phyloP scores from a whole-genome alignment of 1,140 invertebrate genomes.

The Drosophila chauvacae region DNA sequence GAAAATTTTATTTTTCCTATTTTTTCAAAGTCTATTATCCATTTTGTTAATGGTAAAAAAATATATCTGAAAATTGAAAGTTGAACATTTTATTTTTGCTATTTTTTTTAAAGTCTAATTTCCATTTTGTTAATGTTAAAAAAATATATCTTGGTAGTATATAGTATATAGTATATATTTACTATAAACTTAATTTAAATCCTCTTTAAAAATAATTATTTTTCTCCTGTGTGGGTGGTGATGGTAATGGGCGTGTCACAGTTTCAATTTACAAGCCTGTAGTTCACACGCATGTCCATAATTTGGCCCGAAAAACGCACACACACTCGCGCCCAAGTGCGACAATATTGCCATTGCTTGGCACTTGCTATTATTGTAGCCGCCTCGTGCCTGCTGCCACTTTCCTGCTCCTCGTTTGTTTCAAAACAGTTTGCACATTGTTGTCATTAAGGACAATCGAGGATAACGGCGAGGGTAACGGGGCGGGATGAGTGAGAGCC shows the following conservation, averaged over 20 bases:
- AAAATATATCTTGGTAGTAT: background rate
- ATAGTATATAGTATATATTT: too few relatives aligned
- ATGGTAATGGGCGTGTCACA: conserved; percentile 63
- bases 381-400: conserved; percentile 15
- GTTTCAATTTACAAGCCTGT: conserved; percentile 78
- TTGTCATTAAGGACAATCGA: conserved; percentile 59
- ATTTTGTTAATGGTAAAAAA: too few relatives aligned
- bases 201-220: background rate
- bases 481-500: background rate
- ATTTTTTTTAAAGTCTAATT: too few relatives aligned
- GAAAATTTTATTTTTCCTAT: too few relatives aligned
- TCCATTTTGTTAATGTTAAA: background rate
- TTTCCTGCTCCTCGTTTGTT: conserved; percentile 49
- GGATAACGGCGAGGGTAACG: conserved; percentile 13
- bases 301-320: conserved; percentile 45
- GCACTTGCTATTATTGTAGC: conserved; percentile 25
- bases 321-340: conserved; percentile 12
- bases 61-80: too few relatives aligned
- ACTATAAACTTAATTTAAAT: background rate
- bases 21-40: too few relatives aligned
- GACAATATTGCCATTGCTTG: conserved; percentile 54
- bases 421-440: conserved; percentile 78
- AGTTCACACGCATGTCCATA: conserved; percentile 76
- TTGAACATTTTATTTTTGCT: background rate
- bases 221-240: conserved; percentile 5